phyloP scores from a whole-genome alignment of 2,797 vertebrate genomes.

The Myiotriccus ornatus region DNA sequence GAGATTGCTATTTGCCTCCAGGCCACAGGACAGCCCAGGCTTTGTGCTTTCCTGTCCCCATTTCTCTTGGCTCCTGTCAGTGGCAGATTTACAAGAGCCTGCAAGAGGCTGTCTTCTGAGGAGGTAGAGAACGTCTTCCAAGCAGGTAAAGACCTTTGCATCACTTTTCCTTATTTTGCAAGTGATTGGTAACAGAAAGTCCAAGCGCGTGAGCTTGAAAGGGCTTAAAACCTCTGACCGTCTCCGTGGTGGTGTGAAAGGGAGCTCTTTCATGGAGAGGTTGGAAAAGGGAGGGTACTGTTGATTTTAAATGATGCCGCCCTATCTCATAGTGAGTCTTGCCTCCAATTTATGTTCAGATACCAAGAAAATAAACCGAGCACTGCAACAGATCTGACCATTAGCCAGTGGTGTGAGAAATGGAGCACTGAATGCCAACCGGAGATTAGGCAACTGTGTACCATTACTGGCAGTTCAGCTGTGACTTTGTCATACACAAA shows the following conservation, averaged over 20 bases:
- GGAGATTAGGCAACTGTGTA: neutral
- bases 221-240: neutral
- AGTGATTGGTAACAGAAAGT: neutral
- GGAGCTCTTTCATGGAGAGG: neutral
- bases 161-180: neutral
- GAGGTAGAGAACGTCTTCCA: constrained; percentile 19
- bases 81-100: constrained; percentile 15
- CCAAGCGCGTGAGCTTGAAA: neutral
- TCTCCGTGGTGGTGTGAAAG: neutral
- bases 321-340: neutral
- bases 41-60: neutral
- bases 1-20: constrained; percentile 29
- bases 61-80: constrained; percentile 30
- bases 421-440: neutral
- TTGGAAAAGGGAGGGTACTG: neutral
- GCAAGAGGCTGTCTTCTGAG: neutral
- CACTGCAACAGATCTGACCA: neutral
- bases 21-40: constrained; percentile 18
- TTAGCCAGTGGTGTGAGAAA: neutral
- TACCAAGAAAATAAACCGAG: neutral
- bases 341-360: neutral
- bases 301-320: neutral
- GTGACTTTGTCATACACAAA: neutral
- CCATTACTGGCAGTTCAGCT: neutral
- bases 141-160: constrained; percentile 45